Evolutionary conservation across 2,113 vertebrate species (phyloP).

Genomic region (Ictidomys tridecemlineatus): DNA sequence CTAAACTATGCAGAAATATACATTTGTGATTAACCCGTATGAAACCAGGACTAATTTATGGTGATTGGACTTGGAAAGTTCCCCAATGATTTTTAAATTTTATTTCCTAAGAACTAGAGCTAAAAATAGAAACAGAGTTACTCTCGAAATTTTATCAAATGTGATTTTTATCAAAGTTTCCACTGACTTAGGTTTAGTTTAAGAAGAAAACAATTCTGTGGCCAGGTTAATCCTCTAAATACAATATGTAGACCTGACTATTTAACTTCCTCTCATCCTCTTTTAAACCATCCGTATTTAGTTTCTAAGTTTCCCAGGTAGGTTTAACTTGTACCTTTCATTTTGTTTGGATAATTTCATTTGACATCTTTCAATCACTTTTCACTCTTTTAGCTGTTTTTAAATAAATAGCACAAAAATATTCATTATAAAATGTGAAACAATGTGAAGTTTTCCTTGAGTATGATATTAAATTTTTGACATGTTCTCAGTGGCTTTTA

Average conservation of each 20-base stretch:
- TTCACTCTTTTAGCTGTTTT: slow-evolving; percentile 16
- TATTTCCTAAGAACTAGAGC: slow-evolving; percentile 14
- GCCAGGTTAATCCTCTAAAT: slow-evolving; percentile 35
- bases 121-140: slow-evolving; percentile 63
- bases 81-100: background rate
- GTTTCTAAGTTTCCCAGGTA: background rate
- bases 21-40: background rate
- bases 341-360: slow-evolving; percentile 42
- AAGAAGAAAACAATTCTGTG: slow-evolving; percentile 53
- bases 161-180: slow-evolving; percentile 78
- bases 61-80: background rate
- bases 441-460: background rate
- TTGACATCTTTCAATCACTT: slow-evolving; percentile 28
- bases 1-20: slow-evolving; percentile 30
- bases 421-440: slow-evolving; percentile 20
- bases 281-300: background rate
- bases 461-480: slow-evolving; percentile 31
- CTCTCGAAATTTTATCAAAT: slow-evolving; percentile 69
- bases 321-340: background rate
- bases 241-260: background rate
- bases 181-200: slow-evolving; percentile 58
- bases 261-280: slow-evolving; percentile 5
- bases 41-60: slow-evolving; percentile 27
- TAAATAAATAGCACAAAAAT: slow-evolving; percentile 51
- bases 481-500: background rate